Percentiles rank a stretch among this genome's conserved stretches.
Conservation (phyloP, 2,113 vertebrate species). For the Polypterus bichir region DNA sequence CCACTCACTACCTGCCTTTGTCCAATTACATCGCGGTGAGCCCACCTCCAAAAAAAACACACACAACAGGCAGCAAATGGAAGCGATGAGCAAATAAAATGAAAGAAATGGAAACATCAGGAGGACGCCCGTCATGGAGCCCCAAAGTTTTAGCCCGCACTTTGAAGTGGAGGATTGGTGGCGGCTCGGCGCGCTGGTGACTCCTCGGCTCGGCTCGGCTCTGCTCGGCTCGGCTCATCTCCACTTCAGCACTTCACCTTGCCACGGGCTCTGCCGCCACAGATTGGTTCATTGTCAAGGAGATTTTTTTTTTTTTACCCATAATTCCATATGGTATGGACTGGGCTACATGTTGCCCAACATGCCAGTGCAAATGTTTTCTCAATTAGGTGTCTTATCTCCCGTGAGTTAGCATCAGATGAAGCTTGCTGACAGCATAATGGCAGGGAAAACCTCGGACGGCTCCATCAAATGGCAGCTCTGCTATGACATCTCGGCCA, state of each 20-base stretch:
- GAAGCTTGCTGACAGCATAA: slow-evolving; percentile 96
- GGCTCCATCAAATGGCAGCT: slow-evolving; percentile 99
- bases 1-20: slow-evolving; percentile 79
- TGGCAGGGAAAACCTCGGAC: slow-evolving; percentile 96
- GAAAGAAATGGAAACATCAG: slow-evolving; percentile 60
- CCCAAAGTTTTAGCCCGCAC: slow-evolving; percentile 77
- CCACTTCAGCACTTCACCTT: slow-evolving; percentile 73
- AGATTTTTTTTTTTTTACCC: slow-evolving; percentile 84
- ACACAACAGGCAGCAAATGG: slow-evolving; percentile 6
- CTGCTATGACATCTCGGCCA: slow-evolving; percentile 99
- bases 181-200: slow-evolving; percentile 73
- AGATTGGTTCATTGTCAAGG: slow-evolving; percentile 98
- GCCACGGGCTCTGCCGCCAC: slow-evolving; percentile 88
- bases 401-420: slow-evolving; percentile 92
- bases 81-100: slow-evolving; percentile 35
- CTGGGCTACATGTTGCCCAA: slow-evolving; percentile 94
- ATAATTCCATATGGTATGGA: slow-evolving; percentile 97
- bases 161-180: slow-evolving; percentile 81
- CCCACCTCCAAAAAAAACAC: slow-evolving; percentile 39
- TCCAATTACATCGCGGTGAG: slow-evolving; percentile 85
- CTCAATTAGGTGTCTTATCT: slow-evolving; percentile 97
- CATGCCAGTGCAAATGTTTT: slow-evolving; percentile 97
- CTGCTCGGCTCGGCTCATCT: too few species aligned
- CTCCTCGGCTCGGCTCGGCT: slow-evolving; percentile 57
- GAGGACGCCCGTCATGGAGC: slow-evolving; percentile 70